A percentile compares a stretch with the other conserved stretches of the same genome.
phyloP scores from a whole-genome alignment of 2,113 vertebrate genomes.

The Malaclemys terrapin region DNA sequence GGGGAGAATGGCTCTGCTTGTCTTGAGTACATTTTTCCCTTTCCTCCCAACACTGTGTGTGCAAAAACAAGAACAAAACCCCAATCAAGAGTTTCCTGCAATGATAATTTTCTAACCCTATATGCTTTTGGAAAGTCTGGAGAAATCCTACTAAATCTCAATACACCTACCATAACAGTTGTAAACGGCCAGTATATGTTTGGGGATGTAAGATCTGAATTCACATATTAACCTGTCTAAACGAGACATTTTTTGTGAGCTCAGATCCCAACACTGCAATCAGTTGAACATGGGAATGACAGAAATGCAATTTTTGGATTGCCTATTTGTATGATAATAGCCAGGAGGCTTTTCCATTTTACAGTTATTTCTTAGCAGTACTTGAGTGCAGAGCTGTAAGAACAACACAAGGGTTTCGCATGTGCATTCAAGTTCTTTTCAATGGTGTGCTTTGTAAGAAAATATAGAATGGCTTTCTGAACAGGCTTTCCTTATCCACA shows the following conservation, averaged over 20 bases:
- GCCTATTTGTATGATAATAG: neutral
- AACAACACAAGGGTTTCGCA: neutral
- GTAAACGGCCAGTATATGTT: neutral
- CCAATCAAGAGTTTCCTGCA: neutral
- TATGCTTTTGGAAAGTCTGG: neutral
- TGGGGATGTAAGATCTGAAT: neutral
- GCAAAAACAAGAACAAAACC: neutral
- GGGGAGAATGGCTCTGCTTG: neutral
- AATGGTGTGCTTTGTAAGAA: neutral
- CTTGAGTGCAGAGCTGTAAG: neutral
- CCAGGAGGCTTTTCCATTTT: neutral
- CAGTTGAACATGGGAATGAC: neutral
- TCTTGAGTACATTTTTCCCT: neutral
- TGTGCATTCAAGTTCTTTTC: neutral
- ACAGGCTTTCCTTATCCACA: neutral
- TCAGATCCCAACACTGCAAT: neutral
- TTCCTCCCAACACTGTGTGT: neutral
- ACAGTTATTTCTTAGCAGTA: neutral
- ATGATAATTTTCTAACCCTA: neutral
- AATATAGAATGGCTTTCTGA: neutral
- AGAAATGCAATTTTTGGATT: neutral
- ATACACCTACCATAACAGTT: neutral
- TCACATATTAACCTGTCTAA: neutral
- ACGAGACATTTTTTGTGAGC: neutral
- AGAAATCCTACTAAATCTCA: slow-evolving; percentile 18